Evolutionary conservation across 2,113 vertebrate species (phyloP), one percentile per base, ranked within the genome.

Genomic region (Nycticebus coucang): DNA sequence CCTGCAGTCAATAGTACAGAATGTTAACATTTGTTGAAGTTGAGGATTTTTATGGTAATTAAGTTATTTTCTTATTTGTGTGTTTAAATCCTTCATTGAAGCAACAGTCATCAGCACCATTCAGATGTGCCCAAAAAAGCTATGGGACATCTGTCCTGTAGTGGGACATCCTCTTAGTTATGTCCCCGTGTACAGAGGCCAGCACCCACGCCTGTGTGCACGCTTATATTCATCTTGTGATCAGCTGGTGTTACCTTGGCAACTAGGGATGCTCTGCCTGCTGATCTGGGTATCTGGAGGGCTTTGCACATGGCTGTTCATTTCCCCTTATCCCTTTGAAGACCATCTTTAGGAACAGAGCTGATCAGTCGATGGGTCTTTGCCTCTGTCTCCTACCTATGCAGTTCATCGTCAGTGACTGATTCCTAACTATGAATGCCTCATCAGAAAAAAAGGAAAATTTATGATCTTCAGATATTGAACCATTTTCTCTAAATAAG

Each of bases 391-490:
- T 95, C 78, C 53, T 59, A 21, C 88, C n/a, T 37, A 10, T 10
- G 53, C 4, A 53, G 10, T 74, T 77, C 87, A 45, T 94, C 96
- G 50, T 64, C 55, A 83, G 35, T 80, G 93, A 89, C 37, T 95
- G 90, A 90, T 86, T 71, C 9, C 94, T 93, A 14, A 72, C 60
- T 84, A 0, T 91, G 85, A 95, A 64, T 79, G 74, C 94, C 85
- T 94, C 30, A 90, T 97, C 64, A 94, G 33, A 94, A 94, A 97
- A 87, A 72, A 97, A 93, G 57, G 0, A 0, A 50, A 89, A 66
- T 92, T 59, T 28, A 55, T 66, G 69, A 95, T 78, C 1, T 62
- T n/a, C 69, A 80, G 59, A 71, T 69, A 53, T 96, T 85, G 69
- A 80, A 66, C 71, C 72, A 53, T 96, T 87, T 72, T 91, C 80